Percentiles rank a stretch among this genome's conserved stretches.
Evolutionary conservation across 92 coral and sea anemone genomes (phyloP).

Genomic region (Heteractis magnifica): DNA sequence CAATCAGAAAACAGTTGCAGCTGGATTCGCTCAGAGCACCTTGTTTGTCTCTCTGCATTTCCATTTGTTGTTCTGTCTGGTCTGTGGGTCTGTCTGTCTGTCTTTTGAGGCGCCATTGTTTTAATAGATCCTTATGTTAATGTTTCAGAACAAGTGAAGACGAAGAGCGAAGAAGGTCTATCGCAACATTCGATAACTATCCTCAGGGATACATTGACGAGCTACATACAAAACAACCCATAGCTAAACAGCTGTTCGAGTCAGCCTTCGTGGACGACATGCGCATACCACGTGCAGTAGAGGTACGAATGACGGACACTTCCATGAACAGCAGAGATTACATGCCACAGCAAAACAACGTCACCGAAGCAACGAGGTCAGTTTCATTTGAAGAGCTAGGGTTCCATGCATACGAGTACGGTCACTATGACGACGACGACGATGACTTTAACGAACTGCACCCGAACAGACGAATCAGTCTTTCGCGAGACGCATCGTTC

Average conservation of each 20-base stretch:
- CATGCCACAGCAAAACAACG: slow-evolving; percentile 5
- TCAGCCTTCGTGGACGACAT: slow-evolving; percentile 61
- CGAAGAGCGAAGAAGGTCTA: slow-evolving; percentile 21
- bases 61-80: neutral
- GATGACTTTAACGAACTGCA: slow-evolving; percentile 13
- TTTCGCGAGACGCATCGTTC: slow-evolving; percentile 73
- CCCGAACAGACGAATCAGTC: slow-evolving; percentile 23
- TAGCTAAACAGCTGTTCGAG: slow-evolving; percentile 27
- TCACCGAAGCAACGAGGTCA: neutral
- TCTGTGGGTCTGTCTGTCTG: neutral
- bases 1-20: neutral
- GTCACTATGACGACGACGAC: slow-evolving; percentile 27
- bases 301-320: slow-evolving; percentile 65
- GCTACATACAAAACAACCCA: slow-evolving; percentile 36
- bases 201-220: slow-evolving; percentile 56
- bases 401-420: neutral
- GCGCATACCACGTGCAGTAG: slow-evolving; percentile 82
- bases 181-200: slow-evolving; percentile 35
- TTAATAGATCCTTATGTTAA: neutral
- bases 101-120: neutral
- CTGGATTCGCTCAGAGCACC: neutral
- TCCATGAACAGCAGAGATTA: slow-evolving; percentile 38
- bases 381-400: slow-evolving; percentile 14
- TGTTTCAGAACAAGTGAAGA: slow-evolving; percentile 30
- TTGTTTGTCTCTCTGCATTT: neutral